A percentile compares a stretch with the other conserved stretches of the same genome.
Conservation (phyloP, 2,113 vertebrate genomes). For the Rana temporaria region DNA sequence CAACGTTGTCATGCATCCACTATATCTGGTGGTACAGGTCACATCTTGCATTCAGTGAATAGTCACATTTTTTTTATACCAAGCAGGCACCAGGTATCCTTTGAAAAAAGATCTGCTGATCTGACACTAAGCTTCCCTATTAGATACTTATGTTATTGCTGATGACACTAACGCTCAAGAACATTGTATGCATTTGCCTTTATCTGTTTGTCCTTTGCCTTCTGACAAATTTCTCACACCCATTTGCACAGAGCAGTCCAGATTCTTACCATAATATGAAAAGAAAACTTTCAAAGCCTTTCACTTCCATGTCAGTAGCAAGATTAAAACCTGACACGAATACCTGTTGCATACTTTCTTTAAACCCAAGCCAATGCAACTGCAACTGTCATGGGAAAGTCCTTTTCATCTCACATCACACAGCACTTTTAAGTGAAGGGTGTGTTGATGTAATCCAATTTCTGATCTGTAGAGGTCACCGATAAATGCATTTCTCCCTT, state of each 20-base stretch:
- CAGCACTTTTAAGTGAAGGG: conserved; percentile 71
- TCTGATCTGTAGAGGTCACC: conserved; percentile 76
- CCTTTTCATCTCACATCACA: conserved; percentile 74
- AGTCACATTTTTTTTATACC: conserved; percentile 41
- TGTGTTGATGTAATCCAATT: conserved; percentile 80
- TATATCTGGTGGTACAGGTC: conserved; percentile 26
- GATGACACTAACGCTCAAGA: conserved; percentile 61
- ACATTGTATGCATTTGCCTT: conserved; percentile 62
- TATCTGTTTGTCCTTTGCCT: conserved; percentile 66
- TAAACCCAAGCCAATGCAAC: conserved; percentile 77
- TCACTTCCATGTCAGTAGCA: conserved; percentile 69
- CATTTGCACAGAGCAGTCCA: conserved; percentile 64
- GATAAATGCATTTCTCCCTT: conserved; percentile 60
- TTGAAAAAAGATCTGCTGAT: conserved; percentile 59
- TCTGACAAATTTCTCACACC: conserved; percentile 62
- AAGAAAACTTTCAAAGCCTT: conserved; percentile 80
- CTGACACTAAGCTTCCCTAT: conserved; percentile 60
- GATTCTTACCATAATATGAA: conserved; percentile 67
- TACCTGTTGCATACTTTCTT: conserved; percentile 76
- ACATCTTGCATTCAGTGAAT: conserved; percentile 38
- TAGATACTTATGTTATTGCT: conserved; percentile 61
- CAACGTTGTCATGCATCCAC: no score
- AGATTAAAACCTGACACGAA: conserved; percentile 73
- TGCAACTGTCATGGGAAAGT: conserved; percentile 62
- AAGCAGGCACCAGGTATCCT: conserved; percentile 38